Percentiles rank a stretch among this genome's conserved stretches.
Evolutionary conservation across 2,888 invertebrate genomes (phyloP).

Genomic region (Nebria salina): DNA sequence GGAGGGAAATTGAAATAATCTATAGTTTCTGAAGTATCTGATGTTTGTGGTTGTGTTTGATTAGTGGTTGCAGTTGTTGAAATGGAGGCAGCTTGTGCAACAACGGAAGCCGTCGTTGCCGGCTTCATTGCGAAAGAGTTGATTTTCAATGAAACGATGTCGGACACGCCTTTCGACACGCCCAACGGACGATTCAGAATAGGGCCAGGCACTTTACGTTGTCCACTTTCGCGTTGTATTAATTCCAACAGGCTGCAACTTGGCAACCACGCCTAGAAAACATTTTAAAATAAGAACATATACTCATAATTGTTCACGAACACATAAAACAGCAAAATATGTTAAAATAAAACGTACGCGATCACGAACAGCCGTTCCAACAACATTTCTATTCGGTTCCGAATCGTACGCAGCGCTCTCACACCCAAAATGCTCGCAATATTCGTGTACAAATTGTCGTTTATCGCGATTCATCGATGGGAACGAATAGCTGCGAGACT

Average conservation of each 20-base stretch:
- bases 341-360: conserved; percentile 65
- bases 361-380: conserved; percentile 86
- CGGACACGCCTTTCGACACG: conserved; percentile 50
- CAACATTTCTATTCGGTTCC: conserved; percentile 94
- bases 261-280: conserved; percentile 84
- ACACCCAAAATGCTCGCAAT: conserved; percentile 94
- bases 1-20: conserved; percentile 54
- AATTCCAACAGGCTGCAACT: conserved; percentile 86
- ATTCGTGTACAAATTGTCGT: conserved; percentile 91
- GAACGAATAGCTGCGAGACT: conserved; percentile 86
- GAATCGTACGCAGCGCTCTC: conserved; percentile 94
- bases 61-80: conserved; percentile 12
- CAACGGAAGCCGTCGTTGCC: conserved; percentile 22
- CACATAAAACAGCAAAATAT: neutral
- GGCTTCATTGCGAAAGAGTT: conserved; percentile 37
- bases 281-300: conserved; percentile 51
- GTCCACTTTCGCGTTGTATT: conserved; percentile 80
- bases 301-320: conserved; percentile 29
- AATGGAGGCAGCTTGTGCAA: conserved; percentile 26
- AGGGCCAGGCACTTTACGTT: conserved; percentile 82
- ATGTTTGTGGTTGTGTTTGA: conserved; percentile 49
- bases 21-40: conserved; percentile 52
- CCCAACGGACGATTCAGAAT: conserved; percentile 61
- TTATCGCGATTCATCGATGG: conserved; percentile 94
- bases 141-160: conserved; percentile 56